Base-by-base conservation (phyloP, 2,113 vertebrate species). In the Melanostigma gelatinosum region DNA sequence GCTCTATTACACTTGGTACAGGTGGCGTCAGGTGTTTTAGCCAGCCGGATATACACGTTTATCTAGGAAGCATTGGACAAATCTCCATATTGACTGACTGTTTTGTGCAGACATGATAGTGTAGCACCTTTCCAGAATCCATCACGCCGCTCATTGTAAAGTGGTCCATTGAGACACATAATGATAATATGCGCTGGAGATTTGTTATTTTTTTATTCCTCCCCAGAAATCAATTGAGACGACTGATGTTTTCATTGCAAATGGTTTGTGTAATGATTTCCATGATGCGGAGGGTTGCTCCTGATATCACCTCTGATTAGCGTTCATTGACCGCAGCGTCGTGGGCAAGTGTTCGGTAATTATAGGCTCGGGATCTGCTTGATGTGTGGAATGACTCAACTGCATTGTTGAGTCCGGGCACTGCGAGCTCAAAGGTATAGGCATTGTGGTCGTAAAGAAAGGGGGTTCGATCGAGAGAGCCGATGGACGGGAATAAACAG, bases 261-360 rank as follows among this genome's bases (percentile, higher is more conserved):
- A 63, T 48, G 69, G 36, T 84, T 78, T 66, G 40, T 57, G 29
- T 72, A 84, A 77, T 71, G 84, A 87, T 86, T 83, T 86, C 52
- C 50, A 5, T 50, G 66, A 79, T 68, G 70, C 36, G 3, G 38
- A 70, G 65, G 66, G 66, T 48, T 80, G 54, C 57, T 79, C 58
- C 72, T 85, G 18, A 84, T 80, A 78, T 77, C 79, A 80, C 87
- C 78, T 74, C 75, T 79, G 77, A 86, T 92, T 89, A 89, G 70
- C 80, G 36, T 89, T 76, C 75, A 86, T 80, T 88, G 84, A 86
- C 85, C 64, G 46, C 77, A 75, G 79, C 66, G 55, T 84, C 79
- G 85, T 79, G 72, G 78, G 66, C 69, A 80, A 82, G 55, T 73
- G 60, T 88, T 69, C 64, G 66, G 67, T 89, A 86, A 88, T 90